Evolutionary conservation across 2,113 vertebrate genomes (phyloP).

Genomic region (Passer montanus): DNA sequence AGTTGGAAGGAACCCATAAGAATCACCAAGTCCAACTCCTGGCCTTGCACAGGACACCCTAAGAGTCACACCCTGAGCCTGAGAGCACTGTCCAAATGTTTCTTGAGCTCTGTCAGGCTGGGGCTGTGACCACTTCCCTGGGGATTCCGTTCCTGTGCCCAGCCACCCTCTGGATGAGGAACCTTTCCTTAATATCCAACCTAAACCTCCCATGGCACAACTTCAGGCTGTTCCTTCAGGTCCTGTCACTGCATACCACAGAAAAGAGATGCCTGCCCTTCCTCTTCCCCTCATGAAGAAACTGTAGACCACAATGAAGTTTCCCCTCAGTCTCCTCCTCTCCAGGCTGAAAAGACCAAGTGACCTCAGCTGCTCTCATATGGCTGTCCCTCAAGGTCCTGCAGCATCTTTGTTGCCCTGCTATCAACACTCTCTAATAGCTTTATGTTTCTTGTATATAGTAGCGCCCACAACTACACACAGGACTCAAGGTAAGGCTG

Average conservation of each 20-base stretch:
- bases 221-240: background rate
- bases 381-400: background rate
- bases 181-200: background rate
- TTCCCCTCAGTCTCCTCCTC: background rate
- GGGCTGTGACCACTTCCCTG: background rate
- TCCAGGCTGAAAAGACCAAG: background rate
- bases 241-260: background rate
- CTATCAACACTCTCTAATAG: background rate
- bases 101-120: background rate
- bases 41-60: background rate
- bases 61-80: background rate
- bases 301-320: background rate
- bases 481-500: background rate
- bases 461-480: background rate
- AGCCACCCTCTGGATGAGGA: accelerated
- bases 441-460: background rate
- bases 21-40: background rate
- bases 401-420: background rate
- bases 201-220: background rate
- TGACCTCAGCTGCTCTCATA: background rate
- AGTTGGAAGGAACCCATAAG: background rate
- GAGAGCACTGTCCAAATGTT: background rate
- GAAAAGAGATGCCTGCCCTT: background rate
- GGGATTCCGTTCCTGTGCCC: background rate
- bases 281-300: background rate